A percentile compares a stretch with the other conserved stretches of the same genome.
Evolutionary conservation across 2,113 vertebrate species (phyloP).

Genomic region (Mandrillus leucophaeus): DNA sequence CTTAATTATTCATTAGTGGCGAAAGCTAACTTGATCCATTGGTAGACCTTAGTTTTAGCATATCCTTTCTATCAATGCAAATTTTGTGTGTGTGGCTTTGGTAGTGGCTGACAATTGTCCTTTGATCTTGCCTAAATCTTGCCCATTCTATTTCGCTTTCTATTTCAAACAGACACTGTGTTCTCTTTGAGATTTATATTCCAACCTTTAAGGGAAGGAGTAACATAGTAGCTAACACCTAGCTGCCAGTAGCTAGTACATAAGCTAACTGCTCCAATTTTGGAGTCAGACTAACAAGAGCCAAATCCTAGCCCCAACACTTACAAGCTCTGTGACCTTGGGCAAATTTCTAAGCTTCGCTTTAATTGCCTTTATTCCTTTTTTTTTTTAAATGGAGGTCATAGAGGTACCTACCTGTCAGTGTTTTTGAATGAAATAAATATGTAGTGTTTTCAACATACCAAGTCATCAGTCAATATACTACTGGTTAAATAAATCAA

Average conservation of each 20-base stretch:
- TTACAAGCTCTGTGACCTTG: neutral
- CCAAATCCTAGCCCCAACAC: neutral
- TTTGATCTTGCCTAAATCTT: neutral
- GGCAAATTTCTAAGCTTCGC: neutral
- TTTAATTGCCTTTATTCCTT: neutral
- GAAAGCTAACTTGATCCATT: neutral
- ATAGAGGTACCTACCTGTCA: neutral
- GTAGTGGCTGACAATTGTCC: neutral
- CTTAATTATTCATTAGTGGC: neutral
- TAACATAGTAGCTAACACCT: neutral
- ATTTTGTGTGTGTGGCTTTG: neutral
- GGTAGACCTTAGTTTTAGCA: neutral
- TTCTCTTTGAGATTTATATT: neutral
- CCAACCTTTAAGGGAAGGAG: neutral
- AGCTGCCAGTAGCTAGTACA: neutral
- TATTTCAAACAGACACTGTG: neutral
- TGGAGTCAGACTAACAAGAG: neutral
- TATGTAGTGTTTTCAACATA: neutral
- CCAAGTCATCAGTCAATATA: neutral
- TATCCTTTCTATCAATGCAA: neutral
- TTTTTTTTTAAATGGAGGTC: neutral
- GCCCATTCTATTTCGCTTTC: neutral
- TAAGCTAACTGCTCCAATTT: neutral
- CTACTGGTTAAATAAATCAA: neutral
- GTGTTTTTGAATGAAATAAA: neutral